These are phyloP conservation scores for Caenorhabditis imperialis DNA, from an alignment of 2,888 invertebrate species.

Conservation along the genomic window DNA sequence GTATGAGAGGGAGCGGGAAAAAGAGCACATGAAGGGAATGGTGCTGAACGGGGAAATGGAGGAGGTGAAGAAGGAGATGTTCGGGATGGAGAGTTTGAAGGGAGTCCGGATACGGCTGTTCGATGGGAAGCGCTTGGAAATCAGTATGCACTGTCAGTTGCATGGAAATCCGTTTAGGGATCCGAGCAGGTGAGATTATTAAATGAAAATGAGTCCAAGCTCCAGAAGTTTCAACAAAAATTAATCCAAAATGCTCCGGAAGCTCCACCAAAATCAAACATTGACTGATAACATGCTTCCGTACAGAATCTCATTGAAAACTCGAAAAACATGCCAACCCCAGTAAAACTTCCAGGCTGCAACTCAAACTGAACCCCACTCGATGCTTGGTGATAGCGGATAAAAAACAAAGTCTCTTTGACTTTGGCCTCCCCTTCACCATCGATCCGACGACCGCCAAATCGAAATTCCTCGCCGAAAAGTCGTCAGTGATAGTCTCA, in stretches of 20 bases:
- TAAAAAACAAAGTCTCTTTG: constrained; percentile 52
- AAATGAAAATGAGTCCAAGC: too few relatives aligned
- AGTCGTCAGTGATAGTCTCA: constrained; percentile 38
- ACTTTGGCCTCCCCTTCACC: constrained; percentile 53
- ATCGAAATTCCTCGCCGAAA: constrained; percentile 50
- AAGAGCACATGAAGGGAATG: constrained; percentile 1
- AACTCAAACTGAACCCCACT: constrained; percentile 32
- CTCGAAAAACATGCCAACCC: too few relatives aligned
- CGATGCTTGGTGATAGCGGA: constrained; percentile 50
- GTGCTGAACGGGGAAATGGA: constrained; percentile 1
- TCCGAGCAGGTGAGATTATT: constrained; percentile 32
- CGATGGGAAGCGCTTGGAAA: constrained; percentile 48
- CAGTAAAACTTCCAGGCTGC: too few relatives aligned
- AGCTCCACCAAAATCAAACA: too few relatives aligned
- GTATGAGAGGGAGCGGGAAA: not conserved
- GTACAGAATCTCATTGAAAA: not conserved
- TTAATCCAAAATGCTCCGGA: too few relatives aligned
- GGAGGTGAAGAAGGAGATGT: constrained; percentile 25
- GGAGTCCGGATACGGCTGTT: constrained; percentile 31
- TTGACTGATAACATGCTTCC: too few relatives aligned
- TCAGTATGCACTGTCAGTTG: constrained; percentile 34
- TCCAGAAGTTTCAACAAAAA: too few relatives aligned
- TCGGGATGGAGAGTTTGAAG: constrained; percentile 24
- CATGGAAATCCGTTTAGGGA: constrained; percentile 11
- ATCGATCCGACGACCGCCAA: constrained; percentile 36